phyloP scores from a whole-genome alignment of 2,888 invertebrate species.

The Epinotia brunnichana region DNA sequence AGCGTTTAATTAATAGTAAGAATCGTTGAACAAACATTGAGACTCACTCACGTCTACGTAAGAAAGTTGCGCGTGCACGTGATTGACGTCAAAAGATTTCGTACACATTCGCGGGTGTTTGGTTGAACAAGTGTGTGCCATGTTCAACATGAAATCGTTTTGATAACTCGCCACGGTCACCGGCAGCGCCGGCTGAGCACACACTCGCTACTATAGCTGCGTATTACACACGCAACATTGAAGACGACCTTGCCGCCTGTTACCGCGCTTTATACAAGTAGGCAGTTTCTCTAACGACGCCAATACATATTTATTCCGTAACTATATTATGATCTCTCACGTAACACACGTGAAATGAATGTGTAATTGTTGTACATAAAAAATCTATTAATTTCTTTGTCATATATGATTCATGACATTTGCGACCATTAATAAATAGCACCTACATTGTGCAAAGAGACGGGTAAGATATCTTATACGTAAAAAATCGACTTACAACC shows the following conservation, averaged over 20 bases:
- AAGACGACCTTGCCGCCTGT: conserved; percentile 74
- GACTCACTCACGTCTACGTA: conserved; percentile 15
- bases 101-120: conserved; percentile 29
- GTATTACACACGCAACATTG: conserved; percentile 69
- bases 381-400: conserved; percentile 12
- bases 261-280: conserved; percentile 60
- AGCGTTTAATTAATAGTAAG: not conserved
- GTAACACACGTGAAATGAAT: conserved; percentile 19
- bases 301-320: conserved; percentile 47
- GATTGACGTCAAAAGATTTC: conserved; percentile 36
- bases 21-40: conserved; percentile 4
- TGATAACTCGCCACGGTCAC: conserved; percentile 57
- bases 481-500: too few relatives aligned
- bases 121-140: conserved; percentile 42
- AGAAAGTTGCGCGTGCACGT: conserved; percentile 23
- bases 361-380: conserved; percentile 10
- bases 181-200: conserved; percentile 60
- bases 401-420: not conserved
- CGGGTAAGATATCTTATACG: too few relatives aligned
- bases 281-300: conserved; percentile 52
- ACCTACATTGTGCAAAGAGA: too few relatives aligned
- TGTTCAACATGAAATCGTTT: conserved; percentile 51
- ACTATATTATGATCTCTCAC: conserved; percentile 41
- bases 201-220: conserved; percentile 51
- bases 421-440: too few relatives aligned